Percentiles rank a stretch among this genome's conserved stretches.
phyloP scores from a whole-genome alignment of 2,797 vertebrate genomes.

The Chelon auratus region DNA sequence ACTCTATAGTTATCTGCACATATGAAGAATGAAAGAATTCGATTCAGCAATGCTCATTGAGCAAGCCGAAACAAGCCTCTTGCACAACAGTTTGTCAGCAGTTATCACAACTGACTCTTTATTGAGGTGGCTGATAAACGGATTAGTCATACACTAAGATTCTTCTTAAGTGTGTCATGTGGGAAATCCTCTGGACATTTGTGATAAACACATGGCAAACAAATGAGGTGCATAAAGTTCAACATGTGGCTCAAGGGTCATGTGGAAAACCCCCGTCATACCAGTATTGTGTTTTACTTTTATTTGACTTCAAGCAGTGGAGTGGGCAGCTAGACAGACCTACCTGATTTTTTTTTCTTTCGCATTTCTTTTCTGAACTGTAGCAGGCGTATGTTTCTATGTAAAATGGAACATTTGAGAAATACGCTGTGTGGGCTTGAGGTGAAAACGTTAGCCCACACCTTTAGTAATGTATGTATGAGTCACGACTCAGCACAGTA shows the following conservation, averaged over 20 bases:
- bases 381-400: conserved; percentile 19
- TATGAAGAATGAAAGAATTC: neutral
- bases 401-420: conserved; percentile 53
- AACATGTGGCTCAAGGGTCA: conserved; percentile 4
- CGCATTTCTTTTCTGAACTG: conserved; percentile 10
- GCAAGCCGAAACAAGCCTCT: conserved; percentile 15
- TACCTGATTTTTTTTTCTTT: conserved; percentile 22
- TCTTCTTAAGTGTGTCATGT: neutral
- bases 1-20: too few species aligned
- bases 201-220: neutral
- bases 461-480: conserved; percentile 28
- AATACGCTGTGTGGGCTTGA: conserved; percentile 41
- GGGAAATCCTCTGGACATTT: neutral
- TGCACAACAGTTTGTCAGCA: neutral
- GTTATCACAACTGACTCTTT: neutral
- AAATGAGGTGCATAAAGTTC: accelerated
- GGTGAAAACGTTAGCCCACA: conserved; percentile 40
- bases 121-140: neutral
- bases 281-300: neutral
- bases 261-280: conserved; percentile 33
- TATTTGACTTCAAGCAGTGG: neutral
- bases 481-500: conserved; percentile 20
- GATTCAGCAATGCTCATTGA: neutral
- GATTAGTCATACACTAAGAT: neutral
- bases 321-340: conserved; percentile 46